Percentiles rank a stretch among this genome's conserved stretches.
These are phyloP conservation scores for Takifugu rubripes DNA, from an alignment of 2,797 vertebrate species.

Conservation along the genomic window DNA sequence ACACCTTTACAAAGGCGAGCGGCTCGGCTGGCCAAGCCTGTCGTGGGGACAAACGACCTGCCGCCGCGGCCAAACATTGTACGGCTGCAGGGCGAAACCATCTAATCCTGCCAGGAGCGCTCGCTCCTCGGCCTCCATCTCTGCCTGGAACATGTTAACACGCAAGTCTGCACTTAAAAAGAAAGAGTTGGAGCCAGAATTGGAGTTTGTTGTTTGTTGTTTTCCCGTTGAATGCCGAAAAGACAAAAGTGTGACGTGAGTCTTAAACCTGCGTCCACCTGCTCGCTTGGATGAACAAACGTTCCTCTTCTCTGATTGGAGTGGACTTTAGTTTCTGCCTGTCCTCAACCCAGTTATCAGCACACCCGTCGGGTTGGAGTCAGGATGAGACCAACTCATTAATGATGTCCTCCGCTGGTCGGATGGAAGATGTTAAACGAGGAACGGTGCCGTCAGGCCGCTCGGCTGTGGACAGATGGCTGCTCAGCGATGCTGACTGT, in stretches of 20 bases:
- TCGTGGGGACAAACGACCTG: slow-evolving; percentile 17
- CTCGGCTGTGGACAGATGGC: neutral
- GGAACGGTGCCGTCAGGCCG: neutral
- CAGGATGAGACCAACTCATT: no score
- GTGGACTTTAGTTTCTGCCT: no score
- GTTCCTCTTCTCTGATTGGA: no score
- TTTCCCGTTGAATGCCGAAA: no score
- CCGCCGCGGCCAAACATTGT: slow-evolving; percentile 15
- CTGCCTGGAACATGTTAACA: neutral
- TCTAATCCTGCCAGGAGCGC: slow-evolving; percentile 11
- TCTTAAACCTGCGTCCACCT: no score
- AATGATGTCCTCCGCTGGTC: neutral
- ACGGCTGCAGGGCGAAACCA: slow-evolving; percentile 10
- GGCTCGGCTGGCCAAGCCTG: slow-evolving; percentile 15
- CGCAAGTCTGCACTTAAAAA: no score
- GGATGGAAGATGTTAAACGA: neutral
- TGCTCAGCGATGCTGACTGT: neutral
- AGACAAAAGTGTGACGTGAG: no score
- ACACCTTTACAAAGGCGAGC: slow-evolving; percentile 25
- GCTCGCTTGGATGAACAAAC: no score
- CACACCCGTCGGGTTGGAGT: no score
- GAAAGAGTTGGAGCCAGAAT: no score
- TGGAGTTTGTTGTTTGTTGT: no score
- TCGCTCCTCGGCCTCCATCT: neutral
- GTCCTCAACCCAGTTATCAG: no score